A percentile compares a stretch with the other conserved stretches of the same genome.
phyloP scores from a whole-genome alignment of 2,797 vertebrate genomes.

The Gorsachius magnificus region DNA sequence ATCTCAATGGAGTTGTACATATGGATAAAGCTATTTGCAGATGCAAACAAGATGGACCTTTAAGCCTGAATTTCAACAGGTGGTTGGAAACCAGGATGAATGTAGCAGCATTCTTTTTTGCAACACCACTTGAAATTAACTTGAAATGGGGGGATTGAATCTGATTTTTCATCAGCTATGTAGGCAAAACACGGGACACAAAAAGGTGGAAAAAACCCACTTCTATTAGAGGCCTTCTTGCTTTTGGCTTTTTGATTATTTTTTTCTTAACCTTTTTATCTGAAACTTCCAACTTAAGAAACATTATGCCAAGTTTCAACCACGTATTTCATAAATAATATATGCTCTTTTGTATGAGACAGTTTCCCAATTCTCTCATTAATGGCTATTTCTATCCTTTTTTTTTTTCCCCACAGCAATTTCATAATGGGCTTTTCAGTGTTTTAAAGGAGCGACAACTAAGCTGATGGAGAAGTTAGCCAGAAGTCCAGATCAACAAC shows the following conservation, averaged over 20 bases:
- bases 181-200: neutral
- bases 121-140: neutral
- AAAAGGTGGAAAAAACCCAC: neutral
- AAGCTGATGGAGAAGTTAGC: neutral
- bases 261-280: neutral
- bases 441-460: neutral
- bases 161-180: neutral
- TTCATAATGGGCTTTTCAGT: neutral
- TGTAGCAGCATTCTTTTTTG: neutral
- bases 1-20: slow-evolving; percentile 44
- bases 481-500: neutral
- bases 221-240: neutral
- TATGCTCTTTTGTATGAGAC: neutral
- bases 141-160: neutral
- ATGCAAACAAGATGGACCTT: slow-evolving; percentile 21
- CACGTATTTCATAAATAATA: neutral
- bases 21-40: slow-evolving; percentile 56
- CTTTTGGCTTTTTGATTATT: neutral
- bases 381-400: neutral
- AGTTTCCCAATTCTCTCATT: neutral
- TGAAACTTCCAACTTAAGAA: neutral
- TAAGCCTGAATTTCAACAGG: slow-evolving; percentile 37
- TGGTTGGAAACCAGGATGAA: neutral
- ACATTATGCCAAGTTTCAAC: neutral
- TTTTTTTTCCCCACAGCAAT: neutral